Base-by-base conservation (phyloP, 1,140 invertebrate species). In the Drosophila aff. region DNA sequence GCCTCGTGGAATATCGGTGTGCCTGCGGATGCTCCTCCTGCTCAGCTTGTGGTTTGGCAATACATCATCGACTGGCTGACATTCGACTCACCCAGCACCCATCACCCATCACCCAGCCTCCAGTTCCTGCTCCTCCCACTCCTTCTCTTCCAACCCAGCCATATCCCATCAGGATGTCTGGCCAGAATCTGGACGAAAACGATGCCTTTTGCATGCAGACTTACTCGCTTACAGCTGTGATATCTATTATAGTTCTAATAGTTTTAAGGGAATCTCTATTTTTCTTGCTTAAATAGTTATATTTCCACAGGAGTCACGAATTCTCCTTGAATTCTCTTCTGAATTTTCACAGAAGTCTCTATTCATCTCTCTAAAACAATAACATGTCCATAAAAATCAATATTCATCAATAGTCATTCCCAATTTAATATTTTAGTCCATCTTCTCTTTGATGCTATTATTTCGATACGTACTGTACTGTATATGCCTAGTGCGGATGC, bases 41-140 rank as follows among this genome's bases (percentile, higher is more conserved):
- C 23, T 28, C 47, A 71, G 44, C 69, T 81, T 89, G 85, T 76
- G 84, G 85, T 76, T 89, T 84, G 73, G 84, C 71, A 89, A 89
- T 89, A 90, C 81, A 89, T 89, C 85, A 89, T 89, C 81, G 75
- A 72, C 73, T 68, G 77, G 77, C 74, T 79, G 84, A 68, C 69
- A 62, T 58, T 58, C 47, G 41, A 33, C 53, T 46, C 44, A 52
- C 41, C 71, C 40, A 52, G 33, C 59, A 31, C 28, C 28, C 28
- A 31, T 46, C 43, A 52, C 44, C 71, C 38, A 50, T 18, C 59
- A 41, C 28, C 43, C 5, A 31, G 13, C 43, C 38, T 16, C 33
- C 10, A 38, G 13, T 33, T 10, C 31, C 43, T 38, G 16, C 26
- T 52, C 41, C 33, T 41, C 10, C 40, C 21, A 9, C 28, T 21